These are phyloP conservation scores for Caenorhabditis parvicauda DNA, from an alignment of 2,888 invertebrate species.

Conservation along the genomic window DNA sequence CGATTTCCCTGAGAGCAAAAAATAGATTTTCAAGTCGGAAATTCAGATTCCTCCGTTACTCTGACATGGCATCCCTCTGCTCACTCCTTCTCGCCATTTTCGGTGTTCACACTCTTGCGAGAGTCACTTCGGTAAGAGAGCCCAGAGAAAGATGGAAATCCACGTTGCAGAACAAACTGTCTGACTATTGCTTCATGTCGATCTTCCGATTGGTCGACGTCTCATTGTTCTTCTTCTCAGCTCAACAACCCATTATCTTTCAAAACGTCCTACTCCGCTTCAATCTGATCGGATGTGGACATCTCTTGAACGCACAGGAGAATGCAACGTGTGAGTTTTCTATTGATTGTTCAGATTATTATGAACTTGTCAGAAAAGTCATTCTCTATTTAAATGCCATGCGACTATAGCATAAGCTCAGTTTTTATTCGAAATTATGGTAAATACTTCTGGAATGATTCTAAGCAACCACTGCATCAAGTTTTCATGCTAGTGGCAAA, in stretches of 20 bases:
- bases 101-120: slow-evolving; percentile 57
- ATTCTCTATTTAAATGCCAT: too few relatives aligned
- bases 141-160: neutral
- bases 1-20: too few relatives aligned
- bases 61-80: slow-evolving; percentile 53
- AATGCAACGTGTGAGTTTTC: slow-evolving; percentile 54
- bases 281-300: slow-evolving; percentile 53
- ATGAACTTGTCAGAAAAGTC: too few relatives aligned
- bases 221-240: slow-evolving; percentile 57
- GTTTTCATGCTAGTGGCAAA: too few relatives aligned
- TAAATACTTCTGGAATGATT: neutral
- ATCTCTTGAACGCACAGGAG: slow-evolving; percentile 51
- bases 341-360: neutral
- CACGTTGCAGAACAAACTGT: slow-evolving; percentile 49
- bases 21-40: too few relatives aligned
- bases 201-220: slow-evolving; percentile 60
- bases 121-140: slow-evolving; percentile 47
- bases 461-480: neutral
- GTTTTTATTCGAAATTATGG: too few relatives aligned
- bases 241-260: slow-evolving; percentile 60
- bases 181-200: slow-evolving; percentile 58
- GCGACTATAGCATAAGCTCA: too few relatives aligned
- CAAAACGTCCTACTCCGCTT: slow-evolving; percentile 56
- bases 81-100: slow-evolving; percentile 59
- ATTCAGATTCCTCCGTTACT: slow-evolving; percentile 44